These are phyloP conservation scores for Apostichopus californicus DNA, from an alignment of 35 echinoderm and acorn worm species.

Conservation along the genomic window DNA sequence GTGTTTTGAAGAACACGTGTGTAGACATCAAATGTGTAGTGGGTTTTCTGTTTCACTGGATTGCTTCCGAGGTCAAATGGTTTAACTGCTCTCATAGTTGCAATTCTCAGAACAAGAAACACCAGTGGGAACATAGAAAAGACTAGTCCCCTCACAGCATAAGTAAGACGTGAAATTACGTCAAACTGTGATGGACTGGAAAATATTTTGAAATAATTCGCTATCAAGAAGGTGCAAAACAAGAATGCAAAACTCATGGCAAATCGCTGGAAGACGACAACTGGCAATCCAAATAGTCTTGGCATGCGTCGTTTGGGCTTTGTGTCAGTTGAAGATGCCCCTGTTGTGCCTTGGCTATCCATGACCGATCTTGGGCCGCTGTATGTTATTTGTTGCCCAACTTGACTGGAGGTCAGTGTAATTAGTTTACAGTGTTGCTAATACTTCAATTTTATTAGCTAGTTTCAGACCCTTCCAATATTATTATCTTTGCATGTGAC, in stretches of 20 bases:
- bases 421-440: too few species aligned
- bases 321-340: neutral
- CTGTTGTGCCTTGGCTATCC: neutral
- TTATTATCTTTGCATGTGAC: too few species aligned
- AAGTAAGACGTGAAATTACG: neutral
- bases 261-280: neutral
- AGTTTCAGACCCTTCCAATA: too few species aligned
- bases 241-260: constrained; percentile 7
- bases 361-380: neutral
- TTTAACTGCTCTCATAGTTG: constrained; percentile 10
- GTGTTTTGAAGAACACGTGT: constrained; percentile 41
- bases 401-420: too few species aligned
- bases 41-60: constrained; percentile 9
- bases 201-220: neutral
- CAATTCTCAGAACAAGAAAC: constrained; percentile 6
- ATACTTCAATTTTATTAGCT: too few species aligned
- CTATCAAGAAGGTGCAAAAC: neutral
- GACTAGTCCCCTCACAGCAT: constrained; percentile 8
- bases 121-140: constrained; percentile 1
- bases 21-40: constrained; percentile 22
- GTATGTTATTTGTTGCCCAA: too few species aligned
- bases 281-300: neutral
- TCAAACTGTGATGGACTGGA: neutral
- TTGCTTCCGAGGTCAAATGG: constrained; percentile 12
- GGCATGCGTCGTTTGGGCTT: neutral